Conservation (phyloP, 2,797 vertebrate species). For the Hemitrygon akajei region DNA sequence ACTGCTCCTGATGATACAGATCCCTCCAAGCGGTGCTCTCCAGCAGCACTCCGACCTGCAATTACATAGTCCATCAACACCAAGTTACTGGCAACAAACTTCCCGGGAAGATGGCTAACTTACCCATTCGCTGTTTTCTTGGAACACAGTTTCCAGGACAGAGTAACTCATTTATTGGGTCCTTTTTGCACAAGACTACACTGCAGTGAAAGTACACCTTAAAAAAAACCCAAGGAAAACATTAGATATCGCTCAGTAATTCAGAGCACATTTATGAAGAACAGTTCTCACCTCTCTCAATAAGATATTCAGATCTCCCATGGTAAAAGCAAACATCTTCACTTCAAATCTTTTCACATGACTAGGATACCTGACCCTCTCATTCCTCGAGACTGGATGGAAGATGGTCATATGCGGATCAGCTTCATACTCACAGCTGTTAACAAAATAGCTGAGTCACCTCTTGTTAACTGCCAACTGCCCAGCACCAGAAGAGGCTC, state of each 20-base stretch:
- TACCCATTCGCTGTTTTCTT: conserved; percentile 46
- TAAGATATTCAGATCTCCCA: conserved; percentile 43
- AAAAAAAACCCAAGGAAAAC: background rate
- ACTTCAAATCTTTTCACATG: conserved; percentile 72
- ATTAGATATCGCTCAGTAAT: background rate
- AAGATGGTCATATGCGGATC: conserved; percentile 47
- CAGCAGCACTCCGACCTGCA: conserved; percentile 48
- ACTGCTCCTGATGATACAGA: conserved; percentile 56
- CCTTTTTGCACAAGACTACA: conserved; percentile 58
- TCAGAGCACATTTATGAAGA: background rate
- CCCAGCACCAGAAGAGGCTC: background rate
- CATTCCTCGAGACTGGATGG: conserved; percentile 40
- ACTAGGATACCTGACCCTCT: conserved; percentile 56
- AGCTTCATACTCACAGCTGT: conserved; percentile 46
- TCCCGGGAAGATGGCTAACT: conserved; percentile 35
- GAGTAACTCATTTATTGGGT: conserved; percentile 41
- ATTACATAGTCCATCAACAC: conserved; percentile 35
- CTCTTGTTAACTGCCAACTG: too few species aligned
- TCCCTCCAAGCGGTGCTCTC: conserved; percentile 1
- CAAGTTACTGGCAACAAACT: background rate
- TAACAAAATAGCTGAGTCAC: background rate
- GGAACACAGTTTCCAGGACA: conserved; percentile 55
- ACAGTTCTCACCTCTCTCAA: conserved; percentile 51
- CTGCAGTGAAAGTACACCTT: conserved; percentile 72
- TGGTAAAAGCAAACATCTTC: conserved; percentile 63